Conservation (phyloP, 2,888 invertebrate genomes). For the Eupithecia subumbrata region DNA sequence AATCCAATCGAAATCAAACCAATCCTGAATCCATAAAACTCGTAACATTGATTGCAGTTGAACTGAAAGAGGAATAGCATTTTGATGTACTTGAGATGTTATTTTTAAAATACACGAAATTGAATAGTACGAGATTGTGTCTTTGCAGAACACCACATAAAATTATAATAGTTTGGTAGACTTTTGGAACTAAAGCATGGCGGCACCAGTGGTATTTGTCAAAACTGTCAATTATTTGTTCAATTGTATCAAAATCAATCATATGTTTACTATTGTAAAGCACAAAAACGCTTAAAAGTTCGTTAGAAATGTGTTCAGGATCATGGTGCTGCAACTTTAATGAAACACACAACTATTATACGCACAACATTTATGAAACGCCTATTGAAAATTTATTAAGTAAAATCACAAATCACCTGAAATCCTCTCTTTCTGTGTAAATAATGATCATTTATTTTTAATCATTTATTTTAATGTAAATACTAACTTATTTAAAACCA, state of each 20-base stretch:
- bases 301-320: not conserved
- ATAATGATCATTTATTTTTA: not conserved
- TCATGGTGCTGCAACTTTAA: not conserved
- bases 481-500: not conserved
- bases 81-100: not conserved
- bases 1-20: not conserved
- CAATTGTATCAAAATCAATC: not conserved
- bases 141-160: not conserved
- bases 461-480: no score
- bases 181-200: not conserved
- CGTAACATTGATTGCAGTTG: not conserved
- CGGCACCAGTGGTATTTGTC: not conserved
- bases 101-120: not conserved
- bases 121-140: not conserved
- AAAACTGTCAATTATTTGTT: not conserved
- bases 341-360: accelerated
- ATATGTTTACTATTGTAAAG: accelerated
- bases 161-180: not conserved
- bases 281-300: not conserved
- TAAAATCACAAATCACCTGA: not conserved
- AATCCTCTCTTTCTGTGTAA: not conserved
- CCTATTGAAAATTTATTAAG: not conserved
- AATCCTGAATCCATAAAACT: not conserved
- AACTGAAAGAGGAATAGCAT: not conserved
- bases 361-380: not conserved